Evolutionary conservation across 2,888 invertebrate species (phyloP).

Genomic region (Acrobasis suavella): DNA sequence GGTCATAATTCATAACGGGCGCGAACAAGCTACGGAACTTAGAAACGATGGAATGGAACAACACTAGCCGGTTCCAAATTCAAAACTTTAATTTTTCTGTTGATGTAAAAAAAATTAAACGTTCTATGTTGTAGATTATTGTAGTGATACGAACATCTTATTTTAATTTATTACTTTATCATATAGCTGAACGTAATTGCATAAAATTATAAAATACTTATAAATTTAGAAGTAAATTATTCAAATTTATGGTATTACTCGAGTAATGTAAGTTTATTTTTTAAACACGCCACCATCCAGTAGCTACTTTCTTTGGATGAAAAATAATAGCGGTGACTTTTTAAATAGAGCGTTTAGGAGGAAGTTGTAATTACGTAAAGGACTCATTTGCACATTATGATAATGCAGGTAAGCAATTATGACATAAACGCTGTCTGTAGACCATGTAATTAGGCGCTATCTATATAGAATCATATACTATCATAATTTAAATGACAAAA

Average conservation of each 20-base stretch:
- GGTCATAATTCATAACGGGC: conserved; percentile 46
- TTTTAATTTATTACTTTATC: neutral
- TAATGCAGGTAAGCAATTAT: conserved; percentile 37
- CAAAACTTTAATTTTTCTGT: neutral
- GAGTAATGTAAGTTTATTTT: neutral
- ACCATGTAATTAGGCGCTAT: conserved; percentile 24
- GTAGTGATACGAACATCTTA: neutral
- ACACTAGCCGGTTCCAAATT: conserved; percentile 17
- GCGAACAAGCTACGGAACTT: conserved; percentile 26
- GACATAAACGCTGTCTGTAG: conserved; percentile 28
- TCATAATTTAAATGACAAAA: conserved; percentile 17
- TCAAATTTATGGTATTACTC: neutral
- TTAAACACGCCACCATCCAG: neutral
- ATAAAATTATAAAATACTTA: neutral
- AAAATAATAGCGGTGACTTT: neutral
- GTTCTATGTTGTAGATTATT: neutral
- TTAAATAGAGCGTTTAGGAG: neutral
- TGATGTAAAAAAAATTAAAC: neutral
- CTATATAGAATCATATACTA: conserved; percentile 25
- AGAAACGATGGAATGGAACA: conserved; percentile 24
- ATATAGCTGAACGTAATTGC: neutral
- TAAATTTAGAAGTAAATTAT: neutral
- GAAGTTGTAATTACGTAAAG: neutral
- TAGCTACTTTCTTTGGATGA: neutral
- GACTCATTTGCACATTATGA: conserved; percentile 31